These are phyloP conservation scores for Drosophila macrothrix DNA, from an alignment of 2,888 invertebrate species.

Conservation along the genomic window DNA sequence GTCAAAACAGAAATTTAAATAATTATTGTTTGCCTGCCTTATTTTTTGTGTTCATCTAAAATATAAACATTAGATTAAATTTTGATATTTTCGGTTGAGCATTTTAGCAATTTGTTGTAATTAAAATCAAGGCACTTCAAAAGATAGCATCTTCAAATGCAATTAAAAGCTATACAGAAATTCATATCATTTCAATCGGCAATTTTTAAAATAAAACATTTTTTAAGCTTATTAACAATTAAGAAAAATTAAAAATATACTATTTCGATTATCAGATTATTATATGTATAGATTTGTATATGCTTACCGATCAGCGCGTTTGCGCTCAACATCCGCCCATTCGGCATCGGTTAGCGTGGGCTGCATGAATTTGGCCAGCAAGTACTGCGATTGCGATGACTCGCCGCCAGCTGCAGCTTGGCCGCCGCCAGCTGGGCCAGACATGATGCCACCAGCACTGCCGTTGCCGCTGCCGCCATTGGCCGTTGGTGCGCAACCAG, in stretches of 20 bases:
- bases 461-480: constrained; percentile 63
- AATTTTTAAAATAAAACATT: background rate
- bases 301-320: constrained; percentile 87
- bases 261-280: background rate
- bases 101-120: background rate
- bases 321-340: constrained; percentile 86
- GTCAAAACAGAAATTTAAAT: constrained; percentile 15
- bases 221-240: background rate
- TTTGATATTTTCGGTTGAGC: background rate
- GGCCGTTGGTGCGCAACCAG: constrained; percentile 64
- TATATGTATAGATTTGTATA: background rate
- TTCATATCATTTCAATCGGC: background rate
- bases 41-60: background rate
- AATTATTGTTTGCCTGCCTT: background rate
- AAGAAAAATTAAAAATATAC: background rate
- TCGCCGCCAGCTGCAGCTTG: constrained; percentile 69
- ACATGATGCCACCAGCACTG: constrained; percentile 58
- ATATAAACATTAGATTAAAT: background rate
- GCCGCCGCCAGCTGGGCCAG: constrained; percentile 56
- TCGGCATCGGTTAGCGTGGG: constrained; percentile 86
- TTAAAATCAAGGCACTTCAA: background rate
- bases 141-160: background rate
- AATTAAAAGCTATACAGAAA: background rate
- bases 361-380: constrained; percentile 86
- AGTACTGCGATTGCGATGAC: constrained; percentile 80